Evolutionary conservation across 2,888 invertebrate genomes (phyloP).

Genomic region (Brenthis ino): DNA sequence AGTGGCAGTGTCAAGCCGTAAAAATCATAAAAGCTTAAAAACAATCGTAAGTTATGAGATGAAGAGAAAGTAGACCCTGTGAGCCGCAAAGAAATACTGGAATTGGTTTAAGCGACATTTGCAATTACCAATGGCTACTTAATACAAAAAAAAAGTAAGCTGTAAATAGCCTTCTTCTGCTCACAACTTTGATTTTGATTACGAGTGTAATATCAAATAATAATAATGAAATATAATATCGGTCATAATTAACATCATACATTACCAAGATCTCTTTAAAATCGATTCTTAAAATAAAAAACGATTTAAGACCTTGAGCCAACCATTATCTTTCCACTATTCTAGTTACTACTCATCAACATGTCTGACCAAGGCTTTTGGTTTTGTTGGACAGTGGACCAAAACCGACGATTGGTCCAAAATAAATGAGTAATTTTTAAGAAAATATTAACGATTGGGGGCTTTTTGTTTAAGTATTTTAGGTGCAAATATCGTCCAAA

Average conservation of each 20-base stretch:
- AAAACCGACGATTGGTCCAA: too few relatives aligned
- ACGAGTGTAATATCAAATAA: background rate
- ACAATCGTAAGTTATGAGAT: constrained; percentile 1
- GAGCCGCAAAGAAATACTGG: constrained; percentile 22
- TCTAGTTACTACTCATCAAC: too few relatives aligned
- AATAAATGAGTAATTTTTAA: too few relatives aligned
- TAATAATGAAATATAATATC: background rate
- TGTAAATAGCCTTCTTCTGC: background rate
- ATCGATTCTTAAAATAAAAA: constrained; percentile 20
- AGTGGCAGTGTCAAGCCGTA: constrained; percentile 29
- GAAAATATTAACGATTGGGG: too few relatives aligned
- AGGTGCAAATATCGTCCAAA: constrained; percentile 7
- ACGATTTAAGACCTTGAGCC: constrained; percentile 7
- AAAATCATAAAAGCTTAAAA: constrained; percentile 4
- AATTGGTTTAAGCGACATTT: constrained; percentile 24
- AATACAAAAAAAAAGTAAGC: background rate
- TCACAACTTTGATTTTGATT: too few relatives aligned
- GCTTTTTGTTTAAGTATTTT: too few relatives aligned
- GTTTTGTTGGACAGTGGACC: too few relatives aligned
- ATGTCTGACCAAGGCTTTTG: too few relatives aligned
- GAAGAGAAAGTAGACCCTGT: constrained; percentile 4
- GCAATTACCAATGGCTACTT: too few relatives aligned
- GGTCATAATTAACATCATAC: background rate
- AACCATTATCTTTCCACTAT: too few relatives aligned
- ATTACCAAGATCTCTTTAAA: constrained; percentile 15